Evolutionary conservation across 2,113 vertebrate species (phyloP).

Genomic region (Clupea harengus): DNA sequence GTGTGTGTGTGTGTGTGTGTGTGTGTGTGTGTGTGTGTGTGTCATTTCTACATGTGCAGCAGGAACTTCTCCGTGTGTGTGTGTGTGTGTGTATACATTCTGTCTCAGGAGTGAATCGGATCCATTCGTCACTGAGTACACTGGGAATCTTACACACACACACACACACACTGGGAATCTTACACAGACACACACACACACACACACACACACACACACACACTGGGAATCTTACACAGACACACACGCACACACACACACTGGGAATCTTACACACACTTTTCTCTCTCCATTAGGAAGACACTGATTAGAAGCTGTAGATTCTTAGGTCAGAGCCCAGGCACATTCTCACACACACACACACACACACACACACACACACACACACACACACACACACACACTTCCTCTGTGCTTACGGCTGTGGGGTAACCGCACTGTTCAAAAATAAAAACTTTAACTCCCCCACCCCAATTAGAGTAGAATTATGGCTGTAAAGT

Average conservation of each 20-base stretch:
- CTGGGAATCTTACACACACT: not conserved
- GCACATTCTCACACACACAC: not conserved
- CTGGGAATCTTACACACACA: not conserved
- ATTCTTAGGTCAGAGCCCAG: not conserved
- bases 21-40: not conserved
- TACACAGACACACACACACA: not conserved
- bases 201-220: too few relatives aligned
- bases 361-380: slow-evolving; percentile 6
- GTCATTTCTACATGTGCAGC: not conserved
- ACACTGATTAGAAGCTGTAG: not conserved
- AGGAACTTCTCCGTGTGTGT: not conserved
- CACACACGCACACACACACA: not conserved
- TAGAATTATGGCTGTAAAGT: not conserved
- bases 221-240: not conserved
- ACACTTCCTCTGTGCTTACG: not conserved
- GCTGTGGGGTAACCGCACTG: not conserved
- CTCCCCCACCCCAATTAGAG: slow-evolving; percentile 7
- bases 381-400: slow-evolving; percentile 22
- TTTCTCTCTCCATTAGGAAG: not conserved
- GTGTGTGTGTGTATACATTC: not conserved
- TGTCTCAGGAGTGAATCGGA: not conserved
- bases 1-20: not conserved
- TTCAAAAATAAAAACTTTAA: not conserved
- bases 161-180: not conserved
- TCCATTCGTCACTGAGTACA: not conserved